Evolutionary conservation across 2,797 vertebrate genomes (phyloP), one percentile per base, ranked within the genome.

Genomic region (Chaetophractus vellerosus): DNA sequence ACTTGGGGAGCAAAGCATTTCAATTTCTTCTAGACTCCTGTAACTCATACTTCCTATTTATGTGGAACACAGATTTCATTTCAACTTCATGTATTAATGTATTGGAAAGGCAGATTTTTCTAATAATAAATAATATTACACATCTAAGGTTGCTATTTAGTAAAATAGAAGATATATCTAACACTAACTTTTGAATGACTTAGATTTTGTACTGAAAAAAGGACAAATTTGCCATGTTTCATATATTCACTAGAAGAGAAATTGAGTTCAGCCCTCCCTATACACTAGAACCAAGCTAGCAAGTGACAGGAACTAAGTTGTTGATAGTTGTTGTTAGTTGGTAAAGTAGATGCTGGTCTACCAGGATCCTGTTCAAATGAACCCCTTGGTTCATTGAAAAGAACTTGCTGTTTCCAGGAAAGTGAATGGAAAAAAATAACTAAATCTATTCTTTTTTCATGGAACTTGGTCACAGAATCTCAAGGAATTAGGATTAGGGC

Each of bases 1-100:
- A 98, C 96, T n/a, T 96, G 94, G 97, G 96, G 97, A 98, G 91
- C 88, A 86, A 97, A 81, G 74, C 93, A 64, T 96, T 97, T 97
- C 96, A 97, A 94, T 93, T 98, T 94, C 92, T 80, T 52, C 50
- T 74, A 94, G 33, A 59, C 94, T 96, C 89, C 90, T 79, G 0
- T 96, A 14, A 94, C 80, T 91, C 87, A 76, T 38, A 89, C 75
- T 92, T 87, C 91, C 48, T 92, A 66, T 90, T 83, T 91, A 59
- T 85, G 72, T 94, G 16, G 88, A 90, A 96, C 85, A 50, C 96
- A 95, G 94, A 83, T 92, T 96, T 19, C 87, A 36, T 81, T 96
- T 92, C 87, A 84, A 0, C 63, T 64, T 96, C 52, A 81, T 33
- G 24, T 84, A 82, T 92, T 63, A 66, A 2, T 74, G 59, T 91